phyloP scores from a whole-genome alignment of 2,113 vertebrate genomes.

The Apteryx owenii region DNA sequence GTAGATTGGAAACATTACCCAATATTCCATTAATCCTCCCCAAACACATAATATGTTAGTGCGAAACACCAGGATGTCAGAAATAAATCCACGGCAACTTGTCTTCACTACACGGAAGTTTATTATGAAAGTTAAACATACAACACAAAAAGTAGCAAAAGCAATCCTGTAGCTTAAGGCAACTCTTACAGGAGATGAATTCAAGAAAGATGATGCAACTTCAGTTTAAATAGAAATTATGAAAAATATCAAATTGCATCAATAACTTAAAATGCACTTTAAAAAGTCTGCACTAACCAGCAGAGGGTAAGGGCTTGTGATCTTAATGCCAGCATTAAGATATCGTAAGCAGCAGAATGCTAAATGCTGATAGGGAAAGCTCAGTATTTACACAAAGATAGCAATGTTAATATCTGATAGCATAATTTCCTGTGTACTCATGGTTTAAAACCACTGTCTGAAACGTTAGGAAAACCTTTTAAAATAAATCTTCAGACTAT shows the following conservation, averaged over 20 bases:
- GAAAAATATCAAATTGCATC: constrained; percentile 86
- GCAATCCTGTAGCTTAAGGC: constrained; percentile 83
- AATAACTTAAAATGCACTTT: constrained; percentile 90
- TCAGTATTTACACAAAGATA: constrained; percentile 75
- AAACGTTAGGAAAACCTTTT: constrained; percentile 64
- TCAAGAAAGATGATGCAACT: constrained; percentile 83
- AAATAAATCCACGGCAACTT: constrained; percentile 39
- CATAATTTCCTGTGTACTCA: constrained; percentile 65
- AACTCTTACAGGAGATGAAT: constrained; percentile 81
- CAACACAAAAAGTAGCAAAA: constrained; percentile 87
- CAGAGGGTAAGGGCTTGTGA: constrained; percentile 75
- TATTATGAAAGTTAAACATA: constrained; percentile 89
- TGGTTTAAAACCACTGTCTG: constrained; percentile 66
- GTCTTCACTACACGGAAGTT: constrained; percentile 85
- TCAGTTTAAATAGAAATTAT: constrained; percentile 86
- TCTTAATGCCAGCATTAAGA: constrained; percentile 99
- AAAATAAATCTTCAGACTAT: constrained; percentile 66
- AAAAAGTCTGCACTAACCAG: constrained; percentile 77
- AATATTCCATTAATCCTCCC: neutral
- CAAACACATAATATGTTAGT: rapidly evolving
- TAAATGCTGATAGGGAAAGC: constrained; percentile 65
- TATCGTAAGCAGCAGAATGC: constrained; percentile 73
- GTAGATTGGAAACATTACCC: neutral
- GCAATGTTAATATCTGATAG: constrained; percentile 57
- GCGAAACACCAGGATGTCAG: neutral